Conservation (phyloP, 2,797 vertebrate genomes). For the Rhinichthys osculus region DNA sequence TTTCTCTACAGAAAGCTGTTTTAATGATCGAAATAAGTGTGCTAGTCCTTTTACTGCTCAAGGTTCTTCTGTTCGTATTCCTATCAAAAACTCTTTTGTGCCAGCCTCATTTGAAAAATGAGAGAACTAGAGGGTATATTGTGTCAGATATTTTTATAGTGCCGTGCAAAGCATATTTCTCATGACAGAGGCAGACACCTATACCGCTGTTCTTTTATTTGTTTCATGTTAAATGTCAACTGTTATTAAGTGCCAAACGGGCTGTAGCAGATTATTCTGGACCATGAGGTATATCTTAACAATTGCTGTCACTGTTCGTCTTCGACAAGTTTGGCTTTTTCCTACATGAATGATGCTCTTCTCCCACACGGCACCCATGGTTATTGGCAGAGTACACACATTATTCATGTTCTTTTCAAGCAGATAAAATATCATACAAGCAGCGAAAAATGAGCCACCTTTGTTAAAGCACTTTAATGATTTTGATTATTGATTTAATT, state of each 20-base stretch:
- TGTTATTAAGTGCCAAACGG: conserved; percentile 33
- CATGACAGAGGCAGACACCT: conserved; percentile 37
- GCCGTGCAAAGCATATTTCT: conserved; percentile 59
- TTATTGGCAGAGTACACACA: conserved; percentile 11
- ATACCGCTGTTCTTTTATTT: conserved; percentile 63
- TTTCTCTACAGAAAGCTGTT: conserved; percentile 13
- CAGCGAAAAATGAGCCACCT: conserved; percentile 65
- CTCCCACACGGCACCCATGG: background rate
- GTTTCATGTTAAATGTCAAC: conserved; percentile 34
- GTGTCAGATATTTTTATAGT: conserved; percentile 57
- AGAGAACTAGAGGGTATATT: conserved; percentile 37
- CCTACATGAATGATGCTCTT: conserved; percentile 6
- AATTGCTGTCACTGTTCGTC: conserved; percentile 19
- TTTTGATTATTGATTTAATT: conserved; percentile 74
- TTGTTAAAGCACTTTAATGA: conserved; percentile 72
- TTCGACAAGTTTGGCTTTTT: conserved; percentile 22
- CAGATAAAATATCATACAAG: conserved; percentile 53
- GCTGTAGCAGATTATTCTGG: conserved; percentile 26
- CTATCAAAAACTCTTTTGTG: conserved; percentile 41
- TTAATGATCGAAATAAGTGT: conserved; percentile 11
- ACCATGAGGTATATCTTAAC: conserved; percentile 44
- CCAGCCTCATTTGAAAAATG: conserved; percentile 35
- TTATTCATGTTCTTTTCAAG: conserved; percentile 40
- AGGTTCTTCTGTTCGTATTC: conserved; percentile 37
- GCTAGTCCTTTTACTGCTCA: conserved; percentile 33